Evolutionary conservation across 2,113 vertebrate genomes (phyloP).

Genomic region (Urocynchramus pylzowi): DNA sequence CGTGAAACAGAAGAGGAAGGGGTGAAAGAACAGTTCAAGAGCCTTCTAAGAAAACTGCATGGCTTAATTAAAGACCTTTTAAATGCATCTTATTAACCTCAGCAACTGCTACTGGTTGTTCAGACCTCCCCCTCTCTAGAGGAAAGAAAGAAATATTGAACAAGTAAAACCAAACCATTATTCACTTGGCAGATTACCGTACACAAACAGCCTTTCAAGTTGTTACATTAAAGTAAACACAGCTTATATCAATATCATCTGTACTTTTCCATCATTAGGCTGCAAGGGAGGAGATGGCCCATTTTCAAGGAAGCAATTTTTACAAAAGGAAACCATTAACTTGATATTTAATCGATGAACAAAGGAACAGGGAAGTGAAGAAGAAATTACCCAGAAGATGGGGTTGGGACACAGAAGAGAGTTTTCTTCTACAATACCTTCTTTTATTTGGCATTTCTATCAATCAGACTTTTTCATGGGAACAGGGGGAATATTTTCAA

Average conservation of each 20-base stretch:
- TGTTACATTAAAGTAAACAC: background rate
- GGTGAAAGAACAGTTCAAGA: background rate
- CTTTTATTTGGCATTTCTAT: background rate
- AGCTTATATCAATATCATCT: background rate
- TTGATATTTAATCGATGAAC: background rate
- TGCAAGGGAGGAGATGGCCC: background rate
- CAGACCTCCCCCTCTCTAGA: background rate
- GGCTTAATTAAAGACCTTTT: background rate
- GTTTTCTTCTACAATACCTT: background rate
- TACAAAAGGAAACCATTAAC: background rate
- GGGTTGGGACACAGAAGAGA: background rate
- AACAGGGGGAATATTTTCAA: background rate
- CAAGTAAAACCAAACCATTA: background rate
- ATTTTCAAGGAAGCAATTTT: constrained; percentile 4
- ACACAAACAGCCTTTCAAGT: background rate
- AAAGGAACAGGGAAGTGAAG: background rate
- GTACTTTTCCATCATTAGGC: background rate
- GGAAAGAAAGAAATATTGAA: background rate
- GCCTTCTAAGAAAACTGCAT: background rate
- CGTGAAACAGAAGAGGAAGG: background rate
- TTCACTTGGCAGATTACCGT: background rate
- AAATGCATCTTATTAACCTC: background rate
- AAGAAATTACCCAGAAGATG: background rate
- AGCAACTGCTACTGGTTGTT: background rate
- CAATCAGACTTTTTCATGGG: background rate